Evolutionary conservation across 1,140 invertebrate species (phyloP), one percentile per base, ranked within the genome.

Genomic region (Pinna nobilis): DNA sequence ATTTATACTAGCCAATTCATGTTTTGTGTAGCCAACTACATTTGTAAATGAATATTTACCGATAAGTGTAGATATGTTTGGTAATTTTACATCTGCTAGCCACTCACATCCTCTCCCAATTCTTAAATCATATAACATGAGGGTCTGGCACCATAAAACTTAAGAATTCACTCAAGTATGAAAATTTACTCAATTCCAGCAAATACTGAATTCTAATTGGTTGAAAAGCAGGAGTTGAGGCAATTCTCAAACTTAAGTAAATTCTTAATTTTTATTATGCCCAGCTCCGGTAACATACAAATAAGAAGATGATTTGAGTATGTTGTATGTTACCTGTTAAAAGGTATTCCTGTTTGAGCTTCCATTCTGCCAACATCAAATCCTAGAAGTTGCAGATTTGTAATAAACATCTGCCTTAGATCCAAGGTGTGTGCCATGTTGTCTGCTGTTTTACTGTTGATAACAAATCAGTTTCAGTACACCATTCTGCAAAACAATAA

Each of bases 331-430:
- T 81, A 88, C 86, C 82, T 86, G 49, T 84, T 87, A 70, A 87
- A 86, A 11, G 81, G 80, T 63, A 86, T 84, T 47, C 75, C 81
- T 60, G 82, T 76, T 13, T 77, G 71, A 49, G 60, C 77, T 70
- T 83, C 80, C 77, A 83, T 79, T 44, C 81, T 69, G 57, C 70
- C 61, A 25, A 80, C 65, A 78, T 87, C 84, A 77, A 87, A 82
- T 23, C 83, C 86, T 9, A 88, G 71, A 23, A 87, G 69, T 30
- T 82, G 73, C 18, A 87, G 69, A 67, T 85, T 87, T 13, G 84
- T 87, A 68, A 86, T 84, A 67, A 87, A 83, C 44, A 84, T 68
- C 67, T 82, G 79, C 49, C 76, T 82, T 59, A 81, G 65, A 28
- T 83, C 83, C n/a, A 79, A 35, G 25, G 64, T 35, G 28, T 67